Percentiles rank a stretch among this genome's conserved stretches.
Conservation (phyloP, 2,113 vertebrate genomes). For the Nasalis larvatus region DNA sequence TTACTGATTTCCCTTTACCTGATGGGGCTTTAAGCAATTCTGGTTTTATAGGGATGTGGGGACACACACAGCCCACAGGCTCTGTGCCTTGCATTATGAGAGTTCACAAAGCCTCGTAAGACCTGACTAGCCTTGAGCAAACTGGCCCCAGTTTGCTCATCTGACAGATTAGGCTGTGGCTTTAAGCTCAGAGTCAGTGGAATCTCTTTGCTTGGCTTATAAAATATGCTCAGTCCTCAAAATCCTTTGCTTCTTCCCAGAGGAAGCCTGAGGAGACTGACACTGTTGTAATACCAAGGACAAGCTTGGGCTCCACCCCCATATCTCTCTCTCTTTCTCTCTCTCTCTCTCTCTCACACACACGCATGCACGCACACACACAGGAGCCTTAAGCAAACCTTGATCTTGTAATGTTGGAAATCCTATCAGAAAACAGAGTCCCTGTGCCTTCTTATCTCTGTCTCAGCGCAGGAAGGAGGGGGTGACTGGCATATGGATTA, state of each 20-base stretch:
- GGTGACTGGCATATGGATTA: not conserved
- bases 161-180: not conserved
- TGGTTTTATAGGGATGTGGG: not conserved
- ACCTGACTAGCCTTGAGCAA: not conserved
- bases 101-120: not conserved
- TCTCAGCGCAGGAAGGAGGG: not conserved
- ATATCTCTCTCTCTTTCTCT: too few relatives aligned
- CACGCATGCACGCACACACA: not conserved
- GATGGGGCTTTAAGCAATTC: not conserved
- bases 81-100: not conserved
- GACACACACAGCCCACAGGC: not conserved
- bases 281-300: not conserved
- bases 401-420: not conserved
- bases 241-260: not conserved
- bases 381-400: not conserved
- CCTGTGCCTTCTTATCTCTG: not conserved
- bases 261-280: not conserved
- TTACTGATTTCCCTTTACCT: not conserved
- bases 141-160: not conserved
- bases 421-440: not conserved
- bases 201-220: not conserved
- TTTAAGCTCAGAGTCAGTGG: not conserved
- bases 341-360: not conserved
- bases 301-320: not conserved
- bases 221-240: not conserved